Base-by-base conservation (phyloP, 2,888 invertebrate species). In the Tetranychus piercei region DNA sequence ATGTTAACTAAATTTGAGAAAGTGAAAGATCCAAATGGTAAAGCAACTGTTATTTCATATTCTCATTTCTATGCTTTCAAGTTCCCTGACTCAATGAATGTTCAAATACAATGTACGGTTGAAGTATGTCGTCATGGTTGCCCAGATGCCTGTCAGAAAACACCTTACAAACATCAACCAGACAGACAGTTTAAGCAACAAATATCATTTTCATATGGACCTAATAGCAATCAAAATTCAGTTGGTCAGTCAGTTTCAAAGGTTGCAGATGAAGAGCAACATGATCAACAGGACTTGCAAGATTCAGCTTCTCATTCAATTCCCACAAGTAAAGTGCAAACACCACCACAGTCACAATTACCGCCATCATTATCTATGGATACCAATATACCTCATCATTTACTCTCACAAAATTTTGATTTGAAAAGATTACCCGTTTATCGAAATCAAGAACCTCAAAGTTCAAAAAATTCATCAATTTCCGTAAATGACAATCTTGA, bases 11-110 rank as follows among this genome's bases (percentile, higher is more conserved):
- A 92, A 79, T 94, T 94, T 84, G 85, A 92, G 74, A 94, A 94
- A 84, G 91, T 92, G 0, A 87, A 90, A 78, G 90, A 91, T 18
- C 88, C 78, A 70, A 75, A 74, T 44, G 74, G 74, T 18, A 76
- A 76, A 69, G 93, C 94, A 0, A 90, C 92, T 0, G 92, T 94
- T 76, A 91, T 94, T 76, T 92, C 93, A 0, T 94, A 94, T 83
- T 93, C 94, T 44, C 93, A 93, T 85, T 93, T 94, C 86, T 92
- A 92, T 82, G 94, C 94, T 69, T 94, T 94, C 85, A 94, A 94
- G 83, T 94, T 94, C 82, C 94, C 94, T 0, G 94, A 94, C 81
- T 92, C 93, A 0, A 85, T 94, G 64, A 92, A 92, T 81, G 94
- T 94, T 1, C 92, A 94, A 82, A 91, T 94, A 79, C 89, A 92